phyloP scores from a whole-genome alignment of 2,113 vertebrate species.

The Pseudopipra pipra region DNA sequence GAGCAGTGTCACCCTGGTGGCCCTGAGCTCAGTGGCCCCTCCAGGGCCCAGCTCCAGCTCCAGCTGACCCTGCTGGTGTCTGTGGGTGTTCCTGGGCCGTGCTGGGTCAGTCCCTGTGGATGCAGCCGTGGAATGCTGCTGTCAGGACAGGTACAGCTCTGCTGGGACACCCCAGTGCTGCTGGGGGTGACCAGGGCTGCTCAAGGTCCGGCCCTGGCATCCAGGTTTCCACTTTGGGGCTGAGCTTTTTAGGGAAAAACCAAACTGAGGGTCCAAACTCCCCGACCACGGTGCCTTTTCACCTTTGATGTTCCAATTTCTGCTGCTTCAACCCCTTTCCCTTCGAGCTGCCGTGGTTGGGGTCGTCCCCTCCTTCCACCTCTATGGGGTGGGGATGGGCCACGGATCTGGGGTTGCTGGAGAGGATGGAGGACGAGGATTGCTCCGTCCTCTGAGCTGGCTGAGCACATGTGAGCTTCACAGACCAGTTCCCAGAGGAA shows the following conservation, averaged over 20 bases:
- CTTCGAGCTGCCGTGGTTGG: fast-evolving
- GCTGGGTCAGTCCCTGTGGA: not conserved
- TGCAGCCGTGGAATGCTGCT: fast-evolving
- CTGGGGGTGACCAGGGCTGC: fast-evolving
- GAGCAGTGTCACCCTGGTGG: not conserved
- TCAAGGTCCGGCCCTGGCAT: not conserved
- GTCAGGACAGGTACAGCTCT: fast-evolving
- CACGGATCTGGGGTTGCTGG: fast-evolving
- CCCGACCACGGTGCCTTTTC: fast-evolving
- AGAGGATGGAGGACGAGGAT: not conserved
- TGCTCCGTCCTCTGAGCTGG: not conserved
- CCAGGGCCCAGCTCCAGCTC: fast-evolving
- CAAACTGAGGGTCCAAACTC: not conserved
- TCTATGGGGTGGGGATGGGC: not conserved
- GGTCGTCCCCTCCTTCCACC: not conserved
- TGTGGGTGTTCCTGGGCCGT: not conserved
- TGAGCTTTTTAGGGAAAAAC: not conserved
- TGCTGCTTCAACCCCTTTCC: not conserved
- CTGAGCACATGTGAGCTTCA: not conserved
- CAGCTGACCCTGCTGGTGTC: fast-evolving
- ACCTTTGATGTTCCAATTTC: not conserved
- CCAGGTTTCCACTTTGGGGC: too few species aligned
- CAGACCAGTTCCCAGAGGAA: not conserved
- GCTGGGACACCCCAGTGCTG: not conserved
- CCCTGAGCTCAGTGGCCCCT: not conserved